phyloP scores from a whole-genome alignment of 2,113 vertebrate genomes.

The Prochilodus magdalenae region DNA sequence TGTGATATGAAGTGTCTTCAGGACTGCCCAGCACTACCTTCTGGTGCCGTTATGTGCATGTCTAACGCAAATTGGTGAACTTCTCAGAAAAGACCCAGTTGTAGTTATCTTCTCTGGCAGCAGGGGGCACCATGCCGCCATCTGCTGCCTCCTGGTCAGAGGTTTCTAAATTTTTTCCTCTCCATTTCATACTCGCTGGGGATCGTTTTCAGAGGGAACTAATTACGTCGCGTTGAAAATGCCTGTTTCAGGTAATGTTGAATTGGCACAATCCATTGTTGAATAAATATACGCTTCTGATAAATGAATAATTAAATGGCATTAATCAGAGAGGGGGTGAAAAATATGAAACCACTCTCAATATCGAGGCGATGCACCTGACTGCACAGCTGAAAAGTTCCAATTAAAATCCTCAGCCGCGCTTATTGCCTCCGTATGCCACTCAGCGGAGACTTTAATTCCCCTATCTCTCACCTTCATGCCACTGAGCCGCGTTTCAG shows the following conservation, averaged over 20 bases:
- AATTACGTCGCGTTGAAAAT: conserved; percentile 49
- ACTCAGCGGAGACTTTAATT: conserved; percentile 32
- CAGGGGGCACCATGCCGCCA: conserved; percentile 54
- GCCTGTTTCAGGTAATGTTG: conserved; percentile 40
- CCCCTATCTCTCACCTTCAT: conserved; percentile 10
- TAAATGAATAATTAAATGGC: conserved; percentile 60
- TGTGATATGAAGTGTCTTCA: neutral
- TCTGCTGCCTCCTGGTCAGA: conserved; percentile 11
- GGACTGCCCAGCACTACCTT: too few relatives aligned
- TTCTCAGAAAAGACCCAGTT: too few relatives aligned
- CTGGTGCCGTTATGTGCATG: too few relatives aligned
- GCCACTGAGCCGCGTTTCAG: neutral
- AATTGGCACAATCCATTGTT: conserved; percentile 45
- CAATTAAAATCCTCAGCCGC: conserved; percentile 66
- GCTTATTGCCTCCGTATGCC: conserved; percentile 52
- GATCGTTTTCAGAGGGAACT: conserved; percentile 40
- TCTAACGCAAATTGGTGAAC: neutral
- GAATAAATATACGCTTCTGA: conserved; percentile 49
- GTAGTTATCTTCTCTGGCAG: conserved; percentile 15
- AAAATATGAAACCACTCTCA: conserved; percentile 65
- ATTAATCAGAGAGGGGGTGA: conserved; percentile 50
- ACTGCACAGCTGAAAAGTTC: conserved; percentile 66
- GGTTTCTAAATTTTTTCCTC: neutral
- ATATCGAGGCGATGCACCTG: conserved; percentile 59
- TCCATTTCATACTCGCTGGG: conserved; percentile 7